These are phyloP conservation scores for Theonella swinhoei DNA, from an alignment of 37 sponge, comb jelly and placozoan genomes.

Conservation along the genomic window DNA sequence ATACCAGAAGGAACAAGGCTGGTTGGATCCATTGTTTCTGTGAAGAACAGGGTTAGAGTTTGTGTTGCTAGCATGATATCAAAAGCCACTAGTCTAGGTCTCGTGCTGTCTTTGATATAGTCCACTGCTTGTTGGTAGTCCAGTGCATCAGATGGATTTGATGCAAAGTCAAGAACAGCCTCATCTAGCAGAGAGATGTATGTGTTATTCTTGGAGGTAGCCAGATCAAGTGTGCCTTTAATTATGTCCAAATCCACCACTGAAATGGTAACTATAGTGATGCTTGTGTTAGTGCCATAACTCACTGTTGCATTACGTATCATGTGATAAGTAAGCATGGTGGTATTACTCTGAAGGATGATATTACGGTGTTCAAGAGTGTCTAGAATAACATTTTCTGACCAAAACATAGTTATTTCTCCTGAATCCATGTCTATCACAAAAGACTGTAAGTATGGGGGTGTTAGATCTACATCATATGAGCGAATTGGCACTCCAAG, in stretches of 20 bases:
- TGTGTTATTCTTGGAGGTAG: slow-evolving; percentile 56
- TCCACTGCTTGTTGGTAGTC: slow-evolving; percentile 1
- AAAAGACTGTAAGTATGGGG: slow-evolving; percentile 45
- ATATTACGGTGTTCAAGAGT: slow-evolving; percentile 57
- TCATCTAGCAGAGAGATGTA: slow-evolving; percentile 49
- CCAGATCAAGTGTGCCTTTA: slow-evolving; percentile 62
- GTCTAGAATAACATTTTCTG: slow-evolving; percentile 57
- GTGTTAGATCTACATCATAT: slow-evolving; percentile 70
- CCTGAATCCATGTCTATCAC: slow-evolving; percentile 76
- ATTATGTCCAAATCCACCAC: slow-evolving; percentile 65
- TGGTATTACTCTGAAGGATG: slow-evolving; percentile 46
- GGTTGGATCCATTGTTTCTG: slow-evolving; percentile 70
- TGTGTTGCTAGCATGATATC: slow-evolving; percentile 75
- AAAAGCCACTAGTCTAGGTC: slow-evolving; percentile 71
- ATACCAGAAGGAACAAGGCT: slow-evolving; percentile 67
- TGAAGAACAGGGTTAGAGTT: slow-evolving; percentile 66
- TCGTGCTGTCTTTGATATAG: slow-evolving; percentile 51
- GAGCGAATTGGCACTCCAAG: slow-evolving; percentile 55
- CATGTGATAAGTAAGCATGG: background rate
- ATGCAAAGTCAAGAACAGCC: slow-evolving; percentile 72
- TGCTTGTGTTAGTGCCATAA: slow-evolving; percentile 38
- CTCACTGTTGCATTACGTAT: slow-evolving; percentile 51
- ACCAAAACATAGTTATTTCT: slow-evolving; percentile 62
- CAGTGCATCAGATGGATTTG: slow-evolving; percentile 73
- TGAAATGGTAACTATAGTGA: slow-evolving; percentile 46